Percentiles rank a stretch among this genome's conserved stretches.
These are phyloP conservation scores for Puffinus mauretanicus DNA, from an alignment of 2,113 vertebrate genomes.

Conservation along the genomic window DNA sequence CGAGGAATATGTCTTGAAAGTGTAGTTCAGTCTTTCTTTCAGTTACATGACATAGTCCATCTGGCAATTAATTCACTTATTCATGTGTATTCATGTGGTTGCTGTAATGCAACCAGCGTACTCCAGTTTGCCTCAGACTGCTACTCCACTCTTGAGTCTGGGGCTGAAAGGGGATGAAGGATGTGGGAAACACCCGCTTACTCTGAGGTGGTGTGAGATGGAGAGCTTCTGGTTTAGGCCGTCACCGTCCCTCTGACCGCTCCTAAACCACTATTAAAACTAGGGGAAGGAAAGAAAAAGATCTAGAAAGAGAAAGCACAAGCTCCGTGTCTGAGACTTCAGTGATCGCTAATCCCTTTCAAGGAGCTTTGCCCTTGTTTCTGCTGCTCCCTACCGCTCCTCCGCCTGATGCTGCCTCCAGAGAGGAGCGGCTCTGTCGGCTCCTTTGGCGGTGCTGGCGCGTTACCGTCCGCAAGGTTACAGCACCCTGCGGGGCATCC, in stretches of 20 bases:
- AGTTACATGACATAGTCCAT: rapidly evolving
- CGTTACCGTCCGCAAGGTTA: neutral
- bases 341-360: neutral
- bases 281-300: neutral
- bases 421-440: neutral
- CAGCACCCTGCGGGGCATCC: neutral
- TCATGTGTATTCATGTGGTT: neutral
- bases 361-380: too few species aligned
- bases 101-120: neutral
- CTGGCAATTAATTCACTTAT: neutral
- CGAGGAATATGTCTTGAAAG: neutral
- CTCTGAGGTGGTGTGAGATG: neutral
- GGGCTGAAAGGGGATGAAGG: neutral
- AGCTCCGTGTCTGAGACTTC: neutral
- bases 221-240: neutral
- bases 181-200: neutral
- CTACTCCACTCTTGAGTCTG: neutral
- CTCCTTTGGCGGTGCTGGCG: neutral
- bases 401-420: neutral
- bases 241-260: neutral
- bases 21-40: neutral
- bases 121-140: neutral
- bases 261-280: neutral
- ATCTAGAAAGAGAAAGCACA: neutral
- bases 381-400: neutral